Evolutionary conservation across 2,888 invertebrate species (phyloP).

Genomic region (Taphrorychus bicolor): DNA sequence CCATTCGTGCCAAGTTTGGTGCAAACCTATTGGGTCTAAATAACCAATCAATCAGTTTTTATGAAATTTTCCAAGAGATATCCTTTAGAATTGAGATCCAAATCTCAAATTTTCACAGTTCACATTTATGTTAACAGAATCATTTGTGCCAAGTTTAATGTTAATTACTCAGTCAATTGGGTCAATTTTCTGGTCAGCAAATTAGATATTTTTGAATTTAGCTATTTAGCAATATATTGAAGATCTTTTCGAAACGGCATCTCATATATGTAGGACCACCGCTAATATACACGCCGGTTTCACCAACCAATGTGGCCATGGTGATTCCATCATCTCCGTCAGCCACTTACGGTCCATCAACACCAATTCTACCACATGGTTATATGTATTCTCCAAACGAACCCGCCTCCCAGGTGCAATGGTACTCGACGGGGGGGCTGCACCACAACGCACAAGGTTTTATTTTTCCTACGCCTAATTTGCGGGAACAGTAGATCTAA

Average conservation of each 20-base stretch:
- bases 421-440: neutral
- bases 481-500: neutral
- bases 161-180: too few relatives aligned
- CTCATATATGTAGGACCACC: conserved; percentile 43
- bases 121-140: too few relatives aligned
- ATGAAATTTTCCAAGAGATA: too few relatives aligned
- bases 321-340: conserved; percentile 46
- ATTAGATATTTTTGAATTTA: neutral
- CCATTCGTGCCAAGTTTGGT: too few relatives aligned
- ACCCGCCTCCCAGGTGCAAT: neutral
- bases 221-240: too few relatives aligned
- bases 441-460: conserved; percentile 48
- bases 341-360: conserved; percentile 46
- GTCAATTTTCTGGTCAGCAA: too few relatives aligned
- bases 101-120: too few relatives aligned
- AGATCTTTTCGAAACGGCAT: neutral
- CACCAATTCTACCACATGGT: conserved; percentile 44
- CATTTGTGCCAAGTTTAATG: too few relatives aligned
- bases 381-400: conserved; percentile 42
- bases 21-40: too few relatives aligned
- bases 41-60: too few relatives aligned
- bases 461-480: conserved; percentile 45
- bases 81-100: neutral
- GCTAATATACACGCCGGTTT: conserved; percentile 44
- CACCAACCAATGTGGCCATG: conserved; percentile 44